phyloP scores from a whole-genome alignment of 2,888 invertebrate genomes.

The Allophyes oxyacanthae region DNA sequence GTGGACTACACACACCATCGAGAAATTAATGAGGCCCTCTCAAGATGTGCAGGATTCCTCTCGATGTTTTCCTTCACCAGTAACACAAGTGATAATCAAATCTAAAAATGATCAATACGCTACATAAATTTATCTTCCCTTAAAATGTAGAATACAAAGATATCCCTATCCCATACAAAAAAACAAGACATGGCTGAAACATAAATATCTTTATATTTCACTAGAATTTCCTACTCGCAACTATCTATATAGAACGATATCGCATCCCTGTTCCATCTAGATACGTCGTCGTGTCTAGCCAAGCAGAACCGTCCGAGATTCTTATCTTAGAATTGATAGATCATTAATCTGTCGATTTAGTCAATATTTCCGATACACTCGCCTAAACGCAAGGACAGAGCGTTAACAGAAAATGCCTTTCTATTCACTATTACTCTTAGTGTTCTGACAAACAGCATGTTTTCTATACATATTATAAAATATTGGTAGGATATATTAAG shows the following conservation, averaged over 20 bases:
- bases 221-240: slow-evolving; percentile 12
- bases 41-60: too few species aligned
- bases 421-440: slow-evolving; percentile 12
- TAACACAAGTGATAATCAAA: too few species aligned
- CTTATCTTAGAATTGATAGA: slow-evolving; percentile 53
- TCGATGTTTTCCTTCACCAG: too few species aligned
- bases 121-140: too few species aligned
- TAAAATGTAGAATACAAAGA: too few species aligned
- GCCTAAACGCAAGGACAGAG: slow-evolving; percentile 7
- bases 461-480: too few species aligned
- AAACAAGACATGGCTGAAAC: not conserved
- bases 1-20: too few species aligned
- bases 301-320: slow-evolving; percentile 49
- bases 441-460: slow-evolving; percentile 6
- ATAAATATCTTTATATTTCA: slow-evolving; percentile 7
- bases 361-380: slow-evolving; percentile 41
- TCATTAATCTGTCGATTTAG: slow-evolving; percentile 50
- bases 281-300: slow-evolving; percentile 37
- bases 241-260: slow-evolving; percentile 12
- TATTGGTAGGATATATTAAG: too few species aligned
- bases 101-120: too few species aligned
- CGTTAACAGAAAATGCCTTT: slow-evolving; percentile 26
- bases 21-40: too few species aligned
- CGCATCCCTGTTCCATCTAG: slow-evolving; percentile 27
- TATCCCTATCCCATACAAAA: too few species aligned